Base-by-base conservation (phyloP, 2,797 vertebrate species). In the Lepilemur ruficaudatus region DNA sequence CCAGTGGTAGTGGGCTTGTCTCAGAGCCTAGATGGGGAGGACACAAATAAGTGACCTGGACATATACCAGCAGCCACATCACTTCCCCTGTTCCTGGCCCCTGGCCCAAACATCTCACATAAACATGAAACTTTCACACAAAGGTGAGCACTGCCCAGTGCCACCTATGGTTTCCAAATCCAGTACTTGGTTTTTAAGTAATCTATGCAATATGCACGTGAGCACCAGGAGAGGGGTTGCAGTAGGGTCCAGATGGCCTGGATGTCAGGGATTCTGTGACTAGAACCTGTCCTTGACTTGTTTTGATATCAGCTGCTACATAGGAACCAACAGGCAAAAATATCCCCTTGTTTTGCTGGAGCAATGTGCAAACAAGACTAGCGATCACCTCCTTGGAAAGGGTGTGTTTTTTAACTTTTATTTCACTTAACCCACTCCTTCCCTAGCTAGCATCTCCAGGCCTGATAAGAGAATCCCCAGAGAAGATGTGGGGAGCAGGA, bases 81-180 rank as follows among this genome's bases (percentile, higher is more conserved):
- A 3, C 67, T 73, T 25, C 15, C 55, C 14, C 46, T 14, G 3
- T n/a, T 32, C 5, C 7, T 15, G 11, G 12, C 43, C 18, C 5
- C 14, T 17, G 35, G 7, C 13, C 43, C 8, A 12, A 4, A 14
- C 11, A 13, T 13, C 4, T 2, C 80, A 20, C 73, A 5, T 2
- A 23, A 25, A 35, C 5, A 0, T 1, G 5, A 1, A 9, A 9
- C n/a, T 1, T 35, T 7, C 18, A 9, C 23, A 15, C 9, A 9
- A 23, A 11, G 2, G 4, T 0, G 61, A 61, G 15, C 55, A 9
- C 17, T 5, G 14, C 67, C 8, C 30, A 8, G 20, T 15, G 10
- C 2, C 5, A 17, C 22, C 28, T 14, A 5, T 22, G 0, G 25
- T 35, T 12, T 63, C 50, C 23, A n/a, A 15, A 48, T 35, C 11